Evolutionary conservation across 2,888 invertebrate species (phyloP).

Genomic region (Rugalucina vietnamica): DNA sequence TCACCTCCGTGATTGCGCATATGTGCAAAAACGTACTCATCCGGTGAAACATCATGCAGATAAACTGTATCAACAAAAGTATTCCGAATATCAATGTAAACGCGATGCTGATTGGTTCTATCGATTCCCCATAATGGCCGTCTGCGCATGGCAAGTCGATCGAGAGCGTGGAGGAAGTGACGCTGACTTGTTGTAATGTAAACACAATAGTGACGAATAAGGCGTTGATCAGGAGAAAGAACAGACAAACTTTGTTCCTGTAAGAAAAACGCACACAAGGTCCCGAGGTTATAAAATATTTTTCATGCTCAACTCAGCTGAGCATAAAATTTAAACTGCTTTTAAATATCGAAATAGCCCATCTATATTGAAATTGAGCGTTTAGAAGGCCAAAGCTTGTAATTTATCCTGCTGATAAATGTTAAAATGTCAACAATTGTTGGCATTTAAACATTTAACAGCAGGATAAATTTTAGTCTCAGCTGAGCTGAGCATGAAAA

Average conservation of each 20-base stretch:
- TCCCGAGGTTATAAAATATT: too few relatives aligned
- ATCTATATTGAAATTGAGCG: too few relatives aligned
- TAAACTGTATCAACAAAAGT: slow-evolving; percentile 78
- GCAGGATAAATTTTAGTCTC: too few relatives aligned
- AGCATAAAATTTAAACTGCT: too few relatives aligned
- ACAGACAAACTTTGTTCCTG: slow-evolving; percentile 90
- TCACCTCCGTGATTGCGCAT: slow-evolving; percentile 91
- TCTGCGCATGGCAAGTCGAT: slow-evolving; percentile 71
- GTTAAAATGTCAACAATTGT: too few relatives aligned
- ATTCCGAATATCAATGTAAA: slow-evolving; percentile 73
- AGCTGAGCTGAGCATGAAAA: too few relatives aligned
- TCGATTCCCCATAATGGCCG: slow-evolving; percentile 48
- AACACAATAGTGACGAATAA: slow-evolving; percentile 99
- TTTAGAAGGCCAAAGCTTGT: too few relatives aligned
- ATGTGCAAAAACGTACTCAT: slow-evolving; percentile 99
- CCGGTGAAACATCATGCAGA: slow-evolving; percentile 99
- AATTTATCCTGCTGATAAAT: too few relatives aligned
- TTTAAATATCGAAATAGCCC: too few relatives aligned
- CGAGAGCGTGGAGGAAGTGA: slow-evolving; percentile 72
- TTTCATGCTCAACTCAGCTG: too few relatives aligned
- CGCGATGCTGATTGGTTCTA: slow-evolving; percentile 74
- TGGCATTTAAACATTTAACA: too few relatives aligned
- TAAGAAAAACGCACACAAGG: too few relatives aligned
- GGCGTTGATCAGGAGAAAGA: slow-evolving; percentile 98
- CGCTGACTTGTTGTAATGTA: slow-evolving; percentile 95